Conservation (phyloP, 2,888 invertebrate species). For the Tuta absoluta region DNA sequence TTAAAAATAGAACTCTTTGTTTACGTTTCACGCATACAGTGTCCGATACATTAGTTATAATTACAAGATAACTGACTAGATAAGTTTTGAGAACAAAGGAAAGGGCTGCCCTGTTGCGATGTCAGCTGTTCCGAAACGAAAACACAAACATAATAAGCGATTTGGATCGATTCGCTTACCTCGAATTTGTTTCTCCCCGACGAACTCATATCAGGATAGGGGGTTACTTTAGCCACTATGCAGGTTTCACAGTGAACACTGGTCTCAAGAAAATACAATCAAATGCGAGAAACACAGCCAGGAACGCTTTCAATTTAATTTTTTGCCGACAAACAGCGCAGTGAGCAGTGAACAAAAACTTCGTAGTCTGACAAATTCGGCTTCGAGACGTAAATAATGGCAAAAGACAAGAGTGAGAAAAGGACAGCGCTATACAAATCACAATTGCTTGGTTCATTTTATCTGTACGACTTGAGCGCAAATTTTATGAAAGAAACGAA, state of each 20-base stretch:
- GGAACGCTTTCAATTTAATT: slow-evolving; percentile 55
- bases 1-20: slow-evolving; percentile 34
- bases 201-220: slow-evolving; percentile 81
- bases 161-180: slow-evolving; percentile 65
- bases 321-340: slow-evolving; percentile 10
- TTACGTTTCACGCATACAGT: slow-evolving; percentile 32
- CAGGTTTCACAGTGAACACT: slow-evolving; percentile 45
- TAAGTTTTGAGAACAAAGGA: slow-evolving; percentile 61
- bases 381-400: background rate
- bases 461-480: background rate
- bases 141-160: slow-evolving; percentile 66
- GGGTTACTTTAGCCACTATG: slow-evolving; percentile 78
- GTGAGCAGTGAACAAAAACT: background rate
- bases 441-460: background rate
- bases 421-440: background rate
- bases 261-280: slow-evolving; percentile 41
- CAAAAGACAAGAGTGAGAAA: background rate
- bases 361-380: background rate
- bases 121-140: slow-evolving; percentile 84
- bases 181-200: slow-evolving; percentile 85
- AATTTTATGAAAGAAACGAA: background rate
- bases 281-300: slow-evolving; percentile 48
- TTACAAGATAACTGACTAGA: background rate
- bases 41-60: slow-evolving; percentile 33
- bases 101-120: slow-evolving; percentile 45